Evolutionary conservation across 92 coral and sea anemone genomes (phyloP), one percentile per base, ranked within the genome.

Genomic region (Zoanthus solanderi): DNA sequence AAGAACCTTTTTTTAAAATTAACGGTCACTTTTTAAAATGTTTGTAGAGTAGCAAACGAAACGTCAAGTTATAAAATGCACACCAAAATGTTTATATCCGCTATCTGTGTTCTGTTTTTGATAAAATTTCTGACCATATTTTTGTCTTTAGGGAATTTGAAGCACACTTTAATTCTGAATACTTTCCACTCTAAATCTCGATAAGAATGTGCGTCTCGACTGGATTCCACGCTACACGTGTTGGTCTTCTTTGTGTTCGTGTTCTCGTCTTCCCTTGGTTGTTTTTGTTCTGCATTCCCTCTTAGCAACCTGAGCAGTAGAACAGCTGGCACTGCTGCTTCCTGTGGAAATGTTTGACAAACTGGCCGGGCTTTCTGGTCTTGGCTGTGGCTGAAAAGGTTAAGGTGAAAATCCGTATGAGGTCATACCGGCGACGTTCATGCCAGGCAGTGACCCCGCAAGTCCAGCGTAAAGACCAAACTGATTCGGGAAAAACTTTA

Each of bases 361-460:
- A 53, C 58, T 53, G 58, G 58, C 5, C 58, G 58, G 58, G 10
- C 6, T 53, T 53, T 53, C 58, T 53, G 58, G 58, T 53, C 58
- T 53, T 53, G 15, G 58, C 6, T 53, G 58, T 53, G 58, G 58
- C 58, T 53, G 58, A 53, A 53, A 53, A 53, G 58, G 58, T 9
- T 53, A 53, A 53, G 58, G 58, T 53, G 58, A 8, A 53, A 53
- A 53, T 7, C 7, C 58, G 58, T 53, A 53, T 53, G 58, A 53
- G 58, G 58, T 53, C 58, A 61, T 61, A 61, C 69, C 69, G 69
- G 69, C 69, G 6, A 61, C 69, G 28, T 61, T 61, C 69, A 61
- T 61, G 69, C 69, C 69, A 61, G 18, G 69, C 69, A 61, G 69
- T 61, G 69, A 61, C 69, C 69, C 69, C 28, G 69, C 31, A 61